A percentile compares a stretch with the other conserved stretches of the same genome.
Evolutionary conservation across 2,888 invertebrate species (phyloP).

Genomic region (Ethmia dodecea): DNA sequence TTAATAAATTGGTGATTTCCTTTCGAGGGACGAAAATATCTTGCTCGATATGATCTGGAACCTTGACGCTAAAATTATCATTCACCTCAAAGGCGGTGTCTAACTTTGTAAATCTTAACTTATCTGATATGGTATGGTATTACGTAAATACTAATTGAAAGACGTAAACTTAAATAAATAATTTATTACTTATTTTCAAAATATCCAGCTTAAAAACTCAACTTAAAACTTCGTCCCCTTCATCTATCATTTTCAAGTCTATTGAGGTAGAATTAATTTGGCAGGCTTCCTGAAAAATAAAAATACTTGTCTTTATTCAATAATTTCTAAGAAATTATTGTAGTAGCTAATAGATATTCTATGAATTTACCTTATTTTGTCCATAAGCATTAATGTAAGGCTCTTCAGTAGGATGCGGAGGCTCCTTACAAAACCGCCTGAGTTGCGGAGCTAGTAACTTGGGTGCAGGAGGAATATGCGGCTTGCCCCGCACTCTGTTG

Average conservation of each 20-base stretch:
- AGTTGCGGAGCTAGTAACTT: slow-evolving; percentile 84
- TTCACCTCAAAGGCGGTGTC: too few species aligned
- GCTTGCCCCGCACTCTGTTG: slow-evolving; percentile 40
- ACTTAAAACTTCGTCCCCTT: slow-evolving; percentile 48
- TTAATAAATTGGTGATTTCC: slow-evolving; percentile 36
- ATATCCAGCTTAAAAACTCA: slow-evolving; percentile 18
- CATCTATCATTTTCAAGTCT: slow-evolving; percentile 54
- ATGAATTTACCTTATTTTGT: slow-evolving; percentile 40
- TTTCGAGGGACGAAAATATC: not conserved
- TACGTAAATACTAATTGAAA: too few species aligned
- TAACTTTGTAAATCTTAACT: too few species aligned
- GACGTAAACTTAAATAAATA: slow-evolving; percentile 15
- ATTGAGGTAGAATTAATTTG: slow-evolving; percentile 41
- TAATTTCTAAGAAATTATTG: not conserved
- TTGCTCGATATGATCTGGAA: not conserved
- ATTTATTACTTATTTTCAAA: slow-evolving; percentile 9
- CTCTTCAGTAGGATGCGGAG: slow-evolving; percentile 63
- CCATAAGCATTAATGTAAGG: slow-evolving; percentile 60
- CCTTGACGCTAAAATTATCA: not conserved
- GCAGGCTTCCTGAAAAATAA: slow-evolving; percentile 40
- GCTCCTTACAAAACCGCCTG: slow-evolving; percentile 72
- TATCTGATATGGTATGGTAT: too few species aligned
- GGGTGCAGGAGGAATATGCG: slow-evolving; percentile 53
- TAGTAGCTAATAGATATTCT: not conserved
- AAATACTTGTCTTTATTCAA: not conserved